Base-by-base conservation (phyloP, 2,888 invertebrate species). In the Cheilosia vernalis region DNA sequence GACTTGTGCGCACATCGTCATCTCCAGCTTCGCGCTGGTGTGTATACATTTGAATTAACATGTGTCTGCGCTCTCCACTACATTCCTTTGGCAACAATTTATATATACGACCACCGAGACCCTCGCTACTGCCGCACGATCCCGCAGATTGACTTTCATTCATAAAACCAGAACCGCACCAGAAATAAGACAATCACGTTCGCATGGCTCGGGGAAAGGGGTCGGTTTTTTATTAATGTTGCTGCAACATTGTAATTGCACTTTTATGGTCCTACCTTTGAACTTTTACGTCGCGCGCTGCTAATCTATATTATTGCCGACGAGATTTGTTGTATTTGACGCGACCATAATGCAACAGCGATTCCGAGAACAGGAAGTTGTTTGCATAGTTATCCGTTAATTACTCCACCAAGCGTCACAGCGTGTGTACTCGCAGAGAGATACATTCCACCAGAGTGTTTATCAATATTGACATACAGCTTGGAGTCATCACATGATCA, bases 401-500 rank as follows among this genome's bases (percentile, higher is more conserved):
- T 79, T 73, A 51, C 63, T 63, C 56, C 67, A 58, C 30, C 47
- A 51, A 60, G 49, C 42, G 40, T n/a, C 5, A 49, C 56, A 17
- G 30, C 9, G 33, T 33, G 17, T 17, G 2, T 9, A 5, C n/a
- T 10, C 30, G 55, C 5, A 55, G 27, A 15, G 24, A 47, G n/a
- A 55, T 10, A 49, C 60, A 66, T 51, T 73, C 56, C 77, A 58
- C 17, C 60, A 58, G 74, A 84, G 84, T 85, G 64, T 76, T 85
- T 81, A 85, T 85, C 84, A 85, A 85, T 85, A 85, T 85, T 85
- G 84, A 85, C 84, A 55, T 60, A 73, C 58, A 80, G 74, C 64
- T 78, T 30, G 47, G 60, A 77, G 78, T 76, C 73, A 69, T 83
- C 83, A 44, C 73, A 73, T 83, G 79, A 44, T 69, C 67, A 64